Evolutionary conservation across 2,888 invertebrate species (phyloP), one percentile per base, ranked within the genome.

Genomic region (Cenopis cana): DNA sequence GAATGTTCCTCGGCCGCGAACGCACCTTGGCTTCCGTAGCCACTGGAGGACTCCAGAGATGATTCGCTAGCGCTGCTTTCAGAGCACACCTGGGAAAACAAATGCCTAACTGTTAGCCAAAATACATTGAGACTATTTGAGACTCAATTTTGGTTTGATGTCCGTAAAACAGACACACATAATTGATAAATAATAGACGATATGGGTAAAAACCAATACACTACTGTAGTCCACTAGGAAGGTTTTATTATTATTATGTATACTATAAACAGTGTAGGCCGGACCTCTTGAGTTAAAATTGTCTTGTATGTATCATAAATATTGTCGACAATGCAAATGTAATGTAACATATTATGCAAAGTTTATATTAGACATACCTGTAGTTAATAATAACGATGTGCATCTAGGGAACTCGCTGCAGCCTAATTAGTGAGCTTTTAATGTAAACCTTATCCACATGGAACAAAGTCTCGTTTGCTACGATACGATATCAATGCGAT

Each of bases 11-110:
- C 95, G 0, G 91, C 91, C 0, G 95, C 95, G 81, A 96, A 95
- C 11, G 95, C 96, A 1, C 96, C 96, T 81, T 96, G 96, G 80
- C 96, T 96, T 56, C 96, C 96, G 80, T 96, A 96, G 0, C 96
- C 96, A 76, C 96, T 96, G 36, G 96, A 96, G 0, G 96, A 96
- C 77, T 96, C 96, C 64, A 96, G 86, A 0, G 96, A 96, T 17
- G 96, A 96, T 80, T 96, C 96, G 76, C 96, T 96, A 18, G 95
- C 95, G 81, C 95, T 95, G 81, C 95, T 95, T 72, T 94, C 94
- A 12, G 93, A 93, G 70, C 93, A 94, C 0, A 93, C 93, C 93
- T 93, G 81, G 9, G 79, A 77, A 69, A 20, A 57, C 69, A 49
- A 46, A 46, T 46, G n/a, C 46, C 14, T 46, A 6, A 46, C 6